phyloP scores from a whole-genome alignment of 2,113 vertebrate genomes.

The human region DNA sequence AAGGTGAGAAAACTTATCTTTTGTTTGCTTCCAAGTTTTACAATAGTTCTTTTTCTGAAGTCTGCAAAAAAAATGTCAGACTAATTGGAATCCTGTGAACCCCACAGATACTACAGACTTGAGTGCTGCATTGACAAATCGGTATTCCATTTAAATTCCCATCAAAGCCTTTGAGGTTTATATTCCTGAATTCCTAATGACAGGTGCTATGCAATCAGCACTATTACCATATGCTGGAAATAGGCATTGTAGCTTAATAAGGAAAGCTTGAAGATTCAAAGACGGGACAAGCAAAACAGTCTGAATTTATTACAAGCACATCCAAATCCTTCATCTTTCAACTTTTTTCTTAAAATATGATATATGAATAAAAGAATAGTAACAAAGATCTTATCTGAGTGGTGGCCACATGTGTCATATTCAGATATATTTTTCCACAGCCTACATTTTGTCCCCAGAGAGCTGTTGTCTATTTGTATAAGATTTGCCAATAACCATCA shows the following conservation, averaged over 20 bases:
- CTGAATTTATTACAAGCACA: conserved; percentile 40
- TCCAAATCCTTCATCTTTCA: conserved; percentile 20
- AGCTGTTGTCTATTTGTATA: conserved; percentile 48
- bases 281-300: conserved; percentile 16
- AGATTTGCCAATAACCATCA: conserved; percentile 45
- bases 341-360: neutral
- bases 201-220: conserved; percentile 52
- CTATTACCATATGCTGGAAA: conserved; percentile 45
- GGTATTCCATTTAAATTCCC: conserved; percentile 73
- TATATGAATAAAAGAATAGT: conserved; percentile 41
- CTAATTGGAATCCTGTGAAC: conserved; percentile 59
- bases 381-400: neutral
- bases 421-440: conserved; percentile 31
- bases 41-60: conserved; percentile 30
- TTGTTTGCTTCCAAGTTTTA: conserved; percentile 48
- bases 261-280: conserved; percentile 47
- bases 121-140: conserved; percentile 49
- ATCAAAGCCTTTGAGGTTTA: conserved; percentile 68
- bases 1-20: conserved; percentile 43
- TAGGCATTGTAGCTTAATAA: conserved; percentile 55
- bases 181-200: conserved; percentile 69
- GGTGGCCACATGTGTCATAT: neutral
- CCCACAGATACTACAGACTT: neutral
- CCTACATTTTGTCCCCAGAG: neutral
- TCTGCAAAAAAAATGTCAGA: conserved; percentile 51